Conservation (phyloP, 2,113 vertebrate genomes). For the Glaucomys volans region DNA sequence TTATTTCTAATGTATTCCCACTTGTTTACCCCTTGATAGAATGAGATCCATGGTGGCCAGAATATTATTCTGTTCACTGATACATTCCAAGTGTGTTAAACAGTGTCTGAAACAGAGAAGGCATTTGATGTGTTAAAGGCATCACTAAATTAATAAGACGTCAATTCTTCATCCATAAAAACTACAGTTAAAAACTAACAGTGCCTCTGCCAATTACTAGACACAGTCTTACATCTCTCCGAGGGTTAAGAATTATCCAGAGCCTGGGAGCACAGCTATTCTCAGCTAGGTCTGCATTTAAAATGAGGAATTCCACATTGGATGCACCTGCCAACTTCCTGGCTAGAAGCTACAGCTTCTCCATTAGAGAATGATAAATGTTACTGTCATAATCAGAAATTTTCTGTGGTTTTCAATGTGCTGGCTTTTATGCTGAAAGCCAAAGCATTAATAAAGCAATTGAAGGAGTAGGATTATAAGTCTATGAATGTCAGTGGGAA, state of each 20-base stretch:
- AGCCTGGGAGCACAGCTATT: not conserved
- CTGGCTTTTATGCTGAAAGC: conserved; percentile 83
- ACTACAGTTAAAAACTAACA: conserved; percentile 38
- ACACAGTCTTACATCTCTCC: not conserved
- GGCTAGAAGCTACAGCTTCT: conserved; percentile 61
- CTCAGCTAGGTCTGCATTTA: conserved; percentile 7
- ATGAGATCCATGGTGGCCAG: not conserved
- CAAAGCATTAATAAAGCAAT: conserved; percentile 85
- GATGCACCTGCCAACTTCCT: conserved; percentile 67
- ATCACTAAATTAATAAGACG: not conserved
- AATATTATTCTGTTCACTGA: not conserved
- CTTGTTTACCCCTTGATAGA: not conserved
- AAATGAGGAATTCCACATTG: conserved; percentile 54
- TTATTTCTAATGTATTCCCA: not conserved
- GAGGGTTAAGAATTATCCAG: not conserved
- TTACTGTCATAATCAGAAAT: conserved; percentile 74
- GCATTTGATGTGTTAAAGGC: not conserved
- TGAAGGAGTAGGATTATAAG: conserved; percentile 81
- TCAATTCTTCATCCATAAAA: conserved; percentile 53
- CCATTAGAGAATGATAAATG: conserved; percentile 83
- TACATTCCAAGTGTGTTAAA: not conserved
- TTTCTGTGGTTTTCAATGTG: conserved; percentile 74
- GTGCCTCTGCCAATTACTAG: not conserved
- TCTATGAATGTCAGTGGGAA: conserved; percentile 84
- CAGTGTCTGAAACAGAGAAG: not conserved